phyloP scores from a whole-genome alignment of 2,888 invertebrate species.

The Criorhina ranunculi region DNA sequence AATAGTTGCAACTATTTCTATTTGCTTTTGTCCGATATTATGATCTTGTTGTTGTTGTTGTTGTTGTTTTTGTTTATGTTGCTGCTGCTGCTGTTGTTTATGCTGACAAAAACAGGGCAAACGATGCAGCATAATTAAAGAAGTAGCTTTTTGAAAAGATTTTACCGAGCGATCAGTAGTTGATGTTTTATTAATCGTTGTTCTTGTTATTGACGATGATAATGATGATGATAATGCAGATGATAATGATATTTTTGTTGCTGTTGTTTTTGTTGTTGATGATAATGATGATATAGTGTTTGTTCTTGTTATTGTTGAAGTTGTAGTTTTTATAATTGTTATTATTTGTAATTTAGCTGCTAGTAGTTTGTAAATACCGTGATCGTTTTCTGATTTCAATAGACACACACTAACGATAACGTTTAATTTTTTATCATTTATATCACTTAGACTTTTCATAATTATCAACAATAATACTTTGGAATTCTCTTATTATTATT shows the following conservation, averaged over 20 bases:
- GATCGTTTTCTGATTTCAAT: conserved; percentile 58
- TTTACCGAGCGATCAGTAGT: conserved; percentile 41
- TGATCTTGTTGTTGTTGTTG: conserved; percentile 45
- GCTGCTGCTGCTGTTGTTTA: conserved; percentile 79
- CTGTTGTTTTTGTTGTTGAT: conserved; percentile 24
- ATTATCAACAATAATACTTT: conserved; percentile 74
- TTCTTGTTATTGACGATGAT: conserved; percentile 19
- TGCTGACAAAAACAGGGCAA: conserved; percentile 72
- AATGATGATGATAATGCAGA: conserved; percentile 27
- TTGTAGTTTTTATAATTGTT: conserved; percentile 41
- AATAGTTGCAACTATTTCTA: conserved; percentile 6
- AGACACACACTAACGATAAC: conserved; percentile 66
- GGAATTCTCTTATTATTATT: conserved; percentile 67
- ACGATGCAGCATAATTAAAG: conserved; percentile 75
- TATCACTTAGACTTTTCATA: conserved; percentile 83
- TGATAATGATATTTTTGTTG: conserved; percentile 39
- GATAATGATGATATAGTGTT: conserved; percentile 27
- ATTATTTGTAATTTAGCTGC: conserved; percentile 59
- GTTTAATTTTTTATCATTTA: conserved; percentile 78
- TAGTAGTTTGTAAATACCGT: conserved; percentile 65
- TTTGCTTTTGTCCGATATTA: conserved; percentile 18
- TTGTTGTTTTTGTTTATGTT: conserved; percentile 72
- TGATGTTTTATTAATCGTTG: conserved; percentile 64
- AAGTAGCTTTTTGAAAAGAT: conserved; percentile 53
- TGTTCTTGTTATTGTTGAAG: conserved; percentile 37